Base-by-base conservation (phyloP, 2,113 vertebrate genomes). In the Platycercus adscitus region DNA sequence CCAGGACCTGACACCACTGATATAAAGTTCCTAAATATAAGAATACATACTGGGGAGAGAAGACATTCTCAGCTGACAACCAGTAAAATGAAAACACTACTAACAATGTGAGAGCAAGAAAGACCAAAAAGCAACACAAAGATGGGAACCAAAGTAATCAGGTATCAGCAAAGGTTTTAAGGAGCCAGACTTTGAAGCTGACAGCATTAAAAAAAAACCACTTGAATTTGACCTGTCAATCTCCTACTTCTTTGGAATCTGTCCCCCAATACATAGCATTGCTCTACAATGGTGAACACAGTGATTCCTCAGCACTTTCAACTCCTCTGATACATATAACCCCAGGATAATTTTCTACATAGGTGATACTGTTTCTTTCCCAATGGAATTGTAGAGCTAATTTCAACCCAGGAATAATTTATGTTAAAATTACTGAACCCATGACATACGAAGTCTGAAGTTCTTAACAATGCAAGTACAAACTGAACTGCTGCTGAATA, bases 311-410 rank as follows among this genome's bases (percentile, higher is more conserved):
- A 93, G 88, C 6, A 61, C 81, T 93, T 97, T 13, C 97, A 91
- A 96, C 86, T 97, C 90, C 91, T 96, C 93, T 88, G 81, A 75
- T 97, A 97, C 49, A 55, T 86, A 97, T 93, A 97, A 96, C 94
- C 47, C 60, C 91, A 95, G 93, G 91, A 89, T 96, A 95, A 95
- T 94, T 97, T 97, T 97, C 93, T 93, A 47, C 96, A 96, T 81
- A 77, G 92, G 88, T 96, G 94, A 93, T 89, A 92, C 83, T 95
- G 31, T 92, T 97, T 80, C 96, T 93, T 91, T 97, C 93, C 90
- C 93, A 95, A 15, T 91, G 93, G 96, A 95, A 98, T 97, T 94
- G 96, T 93, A 94, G 89, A 97, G 96, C 91, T 96, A 96, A 98
- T 98, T 97, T 97, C 50, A 91, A 91, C 75, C 68, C 86, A 91